Conservation (phyloP, 2,888 invertebrate species). For the Phalera bucephala region DNA sequence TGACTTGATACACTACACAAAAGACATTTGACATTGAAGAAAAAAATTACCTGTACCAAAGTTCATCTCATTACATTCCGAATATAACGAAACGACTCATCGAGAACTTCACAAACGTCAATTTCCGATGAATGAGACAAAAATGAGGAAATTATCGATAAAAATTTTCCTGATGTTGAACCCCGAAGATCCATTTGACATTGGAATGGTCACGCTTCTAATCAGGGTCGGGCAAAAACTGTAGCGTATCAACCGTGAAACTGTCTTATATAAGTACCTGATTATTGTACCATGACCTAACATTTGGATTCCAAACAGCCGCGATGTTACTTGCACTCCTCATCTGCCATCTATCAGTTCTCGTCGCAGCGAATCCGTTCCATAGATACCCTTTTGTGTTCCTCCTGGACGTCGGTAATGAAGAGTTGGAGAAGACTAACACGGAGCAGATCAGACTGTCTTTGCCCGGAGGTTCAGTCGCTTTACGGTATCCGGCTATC, state of each 20-base stretch:
- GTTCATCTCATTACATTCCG: too few species aligned
- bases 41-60: too few species aligned
- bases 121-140: constrained; percentile 22
- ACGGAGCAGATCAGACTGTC: constrained; percentile 69
- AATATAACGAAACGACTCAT: too few species aligned
- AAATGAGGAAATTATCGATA: constrained; percentile 25
- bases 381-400: constrained; percentile 74
- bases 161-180: constrained; percentile 42
- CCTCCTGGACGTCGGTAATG: constrained; percentile 72
- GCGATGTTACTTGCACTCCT: constrained; percentile 58
- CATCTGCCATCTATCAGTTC: constrained; percentile 37
- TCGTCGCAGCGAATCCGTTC: constrained; percentile 56
- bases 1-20: too few species aligned
- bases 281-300: constrained; percentile 59
- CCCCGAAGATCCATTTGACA: constrained; percentile 49
- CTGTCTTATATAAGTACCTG: constrained; percentile 67
- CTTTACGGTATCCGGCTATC: constrained; percentile 66
- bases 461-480: constrained; percentile 69
- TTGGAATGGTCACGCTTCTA: constrained; percentile 55
- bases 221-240: constrained; percentile 67
- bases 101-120: background rate
- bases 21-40: too few species aligned
- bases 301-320: constrained; percentile 44
- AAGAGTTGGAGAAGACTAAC: constrained; percentile 65
- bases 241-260: constrained; percentile 62